These are phyloP conservation scores for Polypedilum vanderplanki DNA, from an alignment of 1,140 invertebrate species.

Conservation along the genomic window DNA sequence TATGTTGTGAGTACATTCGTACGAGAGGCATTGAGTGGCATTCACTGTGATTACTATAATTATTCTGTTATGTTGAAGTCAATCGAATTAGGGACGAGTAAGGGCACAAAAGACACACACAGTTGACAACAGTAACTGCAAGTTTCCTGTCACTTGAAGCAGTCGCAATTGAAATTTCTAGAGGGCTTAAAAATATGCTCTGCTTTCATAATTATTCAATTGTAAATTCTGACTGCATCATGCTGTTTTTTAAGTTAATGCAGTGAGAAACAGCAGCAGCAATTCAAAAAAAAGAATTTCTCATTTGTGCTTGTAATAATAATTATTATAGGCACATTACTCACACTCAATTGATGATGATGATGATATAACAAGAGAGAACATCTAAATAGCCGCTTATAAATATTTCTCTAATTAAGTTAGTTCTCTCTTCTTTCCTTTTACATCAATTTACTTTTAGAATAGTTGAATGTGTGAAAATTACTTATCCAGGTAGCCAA, in stretches of 20 bases:
- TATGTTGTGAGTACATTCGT: too few relatives aligned
- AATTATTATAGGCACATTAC: slow-evolving; percentile 8
- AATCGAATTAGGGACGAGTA: neutral
- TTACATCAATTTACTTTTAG: too few relatives aligned
- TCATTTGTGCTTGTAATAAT: slow-evolving; percentile 5
- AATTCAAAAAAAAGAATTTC: neutral
- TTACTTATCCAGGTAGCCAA: neutral
- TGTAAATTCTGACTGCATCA: neutral
- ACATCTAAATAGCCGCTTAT: slow-evolving; percentile 3
- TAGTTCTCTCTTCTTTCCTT: neutral
- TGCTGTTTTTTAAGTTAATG: neutral
- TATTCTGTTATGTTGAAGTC: slow-evolving; percentile 14
- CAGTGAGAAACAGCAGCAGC: neutral
- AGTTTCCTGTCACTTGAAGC: neutral
- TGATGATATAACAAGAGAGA: neutral
- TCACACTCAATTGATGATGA: slow-evolving; percentile 11
- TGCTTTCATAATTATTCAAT: neutral
- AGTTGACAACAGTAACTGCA: neutral
- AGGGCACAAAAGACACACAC: neutral
- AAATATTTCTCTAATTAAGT: slow-evolving; percentile 16
- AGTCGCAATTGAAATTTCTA: neutral
- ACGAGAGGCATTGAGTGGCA: too few relatives aligned
- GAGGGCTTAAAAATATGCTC: neutral
- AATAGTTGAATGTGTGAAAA: too few relatives aligned
- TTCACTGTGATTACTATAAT: slow-evolving; percentile 24